Evolutionary conservation across 2,888 invertebrate genomes (phyloP), one percentile per base, ranked within the genome.

Genomic region (Rhingia campestris): DNA sequence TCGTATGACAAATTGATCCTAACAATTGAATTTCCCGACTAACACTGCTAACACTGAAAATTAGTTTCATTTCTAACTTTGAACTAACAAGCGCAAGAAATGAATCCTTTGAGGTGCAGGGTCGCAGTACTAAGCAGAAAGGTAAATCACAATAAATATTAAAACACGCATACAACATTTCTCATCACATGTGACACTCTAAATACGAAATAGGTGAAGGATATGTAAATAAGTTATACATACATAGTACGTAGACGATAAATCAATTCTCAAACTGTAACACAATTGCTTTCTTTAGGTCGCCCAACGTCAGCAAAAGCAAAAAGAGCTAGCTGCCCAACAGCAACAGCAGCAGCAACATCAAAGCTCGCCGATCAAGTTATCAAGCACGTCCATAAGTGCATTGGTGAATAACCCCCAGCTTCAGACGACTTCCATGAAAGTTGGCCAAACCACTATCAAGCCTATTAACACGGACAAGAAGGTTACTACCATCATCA

Each of bases 261-360:
- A n/a, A 3, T 22, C 47, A 0, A 3, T 39, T 10, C 2, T 49
- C 12, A 9, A 37, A 9, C 0, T 6, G 4, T 64, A 39, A 45
- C 4, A 14, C 7, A 4, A 6, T 47, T 72, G 9, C 6, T 10
- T 51, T 41, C n/a, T 32, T 35, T 88, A 95, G 94, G 94, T 94
- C 77, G 94, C 94, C 0, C 95, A 95, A 87, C 93, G 95, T 1
- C 95, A 95, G 88, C 94, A 94, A 82, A 92, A 93, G 88, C 92
- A 94, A 88, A 92, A 93, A 86, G 93, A 94, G 74, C 89, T 93
- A 56, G 92, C 93, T 53, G 93, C 93, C 5, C 85, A 72, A 89
- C 88, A 90, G 75, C 92, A 81, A 89, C 88, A 90, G 75, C 92
- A 90, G 75, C 92, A 81, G 87, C 90, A 61, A 79, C 89, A n/a